Evolutionary conservation across 1,140 invertebrate genomes (phyloP), one percentile per base, ranked within the genome.

Genomic region (Drosophila rufa): DNA sequence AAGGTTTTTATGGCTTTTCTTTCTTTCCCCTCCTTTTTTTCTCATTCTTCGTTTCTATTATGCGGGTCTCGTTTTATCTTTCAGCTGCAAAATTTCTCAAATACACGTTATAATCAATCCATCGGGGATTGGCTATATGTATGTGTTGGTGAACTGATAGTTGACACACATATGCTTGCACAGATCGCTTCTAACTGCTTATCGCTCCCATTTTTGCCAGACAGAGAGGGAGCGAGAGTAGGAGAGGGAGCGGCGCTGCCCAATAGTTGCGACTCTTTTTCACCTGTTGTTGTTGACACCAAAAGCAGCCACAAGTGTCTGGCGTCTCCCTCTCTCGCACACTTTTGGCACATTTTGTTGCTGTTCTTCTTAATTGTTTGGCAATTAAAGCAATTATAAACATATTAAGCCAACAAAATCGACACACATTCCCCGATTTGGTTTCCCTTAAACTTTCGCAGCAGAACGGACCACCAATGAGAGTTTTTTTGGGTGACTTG

Each of bases 331-430:
- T 33, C n/a, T 25, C 22, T 12, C 38, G 27, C 40, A 46, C 33
- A 47, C 55, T 46, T 53, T 71, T 43, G 67, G 48, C 67, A 67
- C 36, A 69, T 65, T 79, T 82, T 51, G 25, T 59, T 64, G 56
- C 60, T 74, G 48, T 68, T 64, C n/a, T 69, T 61, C 74, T 79
- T 77, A 80, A 84, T 84, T 77, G 77, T 68, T 85, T 84, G 47
- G 77, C 82, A 78, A 84, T 85, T 84, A 77, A 74, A 67, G 48
- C 78, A 84, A 84, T 84, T 84, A 84, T 80, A 85, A 84, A 84
- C 82, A 69, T 78, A 85, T 84, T 85, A 84, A 74, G 64, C 51
- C 70, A 67, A 40, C 47, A 55, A 14, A 55, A 38, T 55, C 74
- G 80, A 76, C 81, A 83, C 76, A 83, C 75, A 84, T 83, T 76